phyloP scores from a whole-genome alignment of 2,888 invertebrate genomes.

The Phymatocera aterrima region DNA sequence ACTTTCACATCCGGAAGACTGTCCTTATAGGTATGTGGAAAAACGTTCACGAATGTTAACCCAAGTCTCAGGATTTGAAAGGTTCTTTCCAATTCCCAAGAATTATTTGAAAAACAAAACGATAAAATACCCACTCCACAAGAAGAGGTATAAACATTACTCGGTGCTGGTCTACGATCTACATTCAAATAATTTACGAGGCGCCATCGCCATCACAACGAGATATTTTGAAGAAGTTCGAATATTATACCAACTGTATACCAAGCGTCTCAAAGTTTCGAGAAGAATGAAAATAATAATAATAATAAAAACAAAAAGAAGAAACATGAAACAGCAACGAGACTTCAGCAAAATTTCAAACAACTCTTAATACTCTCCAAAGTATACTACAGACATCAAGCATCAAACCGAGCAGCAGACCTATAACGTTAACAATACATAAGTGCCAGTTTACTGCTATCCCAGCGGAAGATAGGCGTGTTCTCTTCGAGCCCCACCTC shows the following conservation, averaged over 20 bases:
- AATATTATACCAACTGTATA: not conserved
- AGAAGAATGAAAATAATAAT: not conserved
- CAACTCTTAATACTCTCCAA: not conserved
- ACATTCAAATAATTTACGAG: not conserved
- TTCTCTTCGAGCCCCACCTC: conserved; percentile 23
- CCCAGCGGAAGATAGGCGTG: conserved; percentile 17
- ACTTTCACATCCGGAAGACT: not conserved
- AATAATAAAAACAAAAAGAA: not conserved
- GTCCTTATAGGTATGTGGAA: not conserved
- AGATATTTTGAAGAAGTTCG: not conserved
- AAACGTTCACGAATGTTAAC: not conserved
- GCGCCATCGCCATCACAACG: not conserved
- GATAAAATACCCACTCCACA: conserved; percentile 13
- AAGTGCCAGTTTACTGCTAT: conserved; percentile 34
- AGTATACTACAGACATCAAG: no score
- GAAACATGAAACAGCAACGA: not conserved
- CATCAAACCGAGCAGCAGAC: not conserved
- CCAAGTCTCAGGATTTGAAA: not conserved
- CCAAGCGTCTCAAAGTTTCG: not conserved
- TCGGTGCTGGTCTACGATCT: conserved; percentile 12
- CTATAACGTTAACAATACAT: conserved; percentile 19
- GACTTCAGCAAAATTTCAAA: conserved; percentile 1
- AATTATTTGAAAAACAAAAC: conserved; percentile 8
- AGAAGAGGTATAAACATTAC: not conserved
- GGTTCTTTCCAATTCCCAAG: not conserved